Evolutionary conservation across 1,140 invertebrate species (phyloP).

Genomic region (Meloidogyne floridensis): DNA sequence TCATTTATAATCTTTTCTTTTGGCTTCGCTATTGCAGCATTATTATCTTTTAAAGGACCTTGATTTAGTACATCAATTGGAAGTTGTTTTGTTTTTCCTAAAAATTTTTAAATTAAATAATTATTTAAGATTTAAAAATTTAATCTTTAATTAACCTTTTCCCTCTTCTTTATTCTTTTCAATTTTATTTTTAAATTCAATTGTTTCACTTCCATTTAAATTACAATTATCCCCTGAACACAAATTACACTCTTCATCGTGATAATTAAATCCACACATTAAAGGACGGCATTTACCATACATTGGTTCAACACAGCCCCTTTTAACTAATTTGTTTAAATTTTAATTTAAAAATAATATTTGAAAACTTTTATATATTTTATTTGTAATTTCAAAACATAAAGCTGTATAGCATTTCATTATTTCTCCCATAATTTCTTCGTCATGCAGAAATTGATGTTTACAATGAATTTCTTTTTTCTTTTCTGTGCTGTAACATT

Average conservation of each 20-base stretch:
- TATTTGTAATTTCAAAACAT: not conserved
- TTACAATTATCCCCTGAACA: not conserved
- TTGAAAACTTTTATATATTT: not conserved
- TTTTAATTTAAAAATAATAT: not conserved
- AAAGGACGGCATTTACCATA: slow-evolving; percentile 9
- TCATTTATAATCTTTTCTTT: not conserved
- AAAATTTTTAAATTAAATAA: too few relatives aligned
- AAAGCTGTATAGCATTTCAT: slow-evolving; percentile 4
- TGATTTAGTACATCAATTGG: not conserved
- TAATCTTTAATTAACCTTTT: not conserved
- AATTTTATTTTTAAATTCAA: not conserved
- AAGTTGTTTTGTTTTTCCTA: not conserved
- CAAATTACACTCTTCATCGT: not conserved
- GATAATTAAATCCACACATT: slow-evolving; percentile 1
- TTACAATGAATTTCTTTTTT: not conserved
- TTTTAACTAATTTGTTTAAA: not conserved
- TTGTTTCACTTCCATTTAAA: not conserved
- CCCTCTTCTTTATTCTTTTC: not conserved
- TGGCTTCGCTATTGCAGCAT: not conserved
- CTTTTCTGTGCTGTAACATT: not conserved
- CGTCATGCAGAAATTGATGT: not conserved
- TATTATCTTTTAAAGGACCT: not conserved
- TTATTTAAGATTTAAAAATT: not conserved
- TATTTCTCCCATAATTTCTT: slow-evolving; percentile 9
- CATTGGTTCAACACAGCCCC: slow-evolving; percentile 1